phyloP scores from a whole-genome alignment of 2,113 vertebrate genomes.

The Microtus pennsylvanicus region DNA sequence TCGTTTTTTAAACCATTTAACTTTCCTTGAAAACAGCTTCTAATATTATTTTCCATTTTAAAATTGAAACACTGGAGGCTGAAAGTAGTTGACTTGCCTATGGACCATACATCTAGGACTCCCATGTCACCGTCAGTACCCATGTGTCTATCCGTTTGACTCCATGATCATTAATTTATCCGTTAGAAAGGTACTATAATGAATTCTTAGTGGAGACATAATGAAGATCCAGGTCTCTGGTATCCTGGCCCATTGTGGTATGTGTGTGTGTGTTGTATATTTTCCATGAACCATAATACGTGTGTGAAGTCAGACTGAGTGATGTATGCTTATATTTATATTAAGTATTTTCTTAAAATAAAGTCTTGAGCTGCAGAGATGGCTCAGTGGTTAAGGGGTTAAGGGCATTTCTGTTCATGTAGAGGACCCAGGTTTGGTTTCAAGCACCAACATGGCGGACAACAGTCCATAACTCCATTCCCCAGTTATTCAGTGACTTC shows the following conservation, averaged over 20 bases:
- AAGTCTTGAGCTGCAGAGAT: not conserved
- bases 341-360: slow-evolving; percentile 17
- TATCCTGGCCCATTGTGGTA: not conserved
- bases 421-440: not conserved
- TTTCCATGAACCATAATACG: slow-evolving; percentile 7
- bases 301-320: slow-evolving; percentile 7
- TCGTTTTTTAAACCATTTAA: not conserved
- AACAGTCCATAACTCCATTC: not conserved
- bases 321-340: not conserved
- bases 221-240: not conserved
- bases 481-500: not conserved
- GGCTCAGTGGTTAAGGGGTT: not conserved
- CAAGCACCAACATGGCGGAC: not conserved
- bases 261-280: not conserved
- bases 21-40: not conserved
- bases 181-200: not conserved
- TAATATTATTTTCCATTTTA: slow-evolving; percentile 32
- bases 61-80: not conserved
- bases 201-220: not conserved
- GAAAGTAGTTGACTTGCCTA: slow-evolving; percentile 18
- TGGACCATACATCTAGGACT: not conserved
- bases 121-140: not conserved
- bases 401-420: not conserved
- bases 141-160: not conserved
- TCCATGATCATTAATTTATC: not conserved